Evolutionary conservation across 1,140 invertebrate species (phyloP).

Genomic region (Heliconius eleuchia): DNA sequence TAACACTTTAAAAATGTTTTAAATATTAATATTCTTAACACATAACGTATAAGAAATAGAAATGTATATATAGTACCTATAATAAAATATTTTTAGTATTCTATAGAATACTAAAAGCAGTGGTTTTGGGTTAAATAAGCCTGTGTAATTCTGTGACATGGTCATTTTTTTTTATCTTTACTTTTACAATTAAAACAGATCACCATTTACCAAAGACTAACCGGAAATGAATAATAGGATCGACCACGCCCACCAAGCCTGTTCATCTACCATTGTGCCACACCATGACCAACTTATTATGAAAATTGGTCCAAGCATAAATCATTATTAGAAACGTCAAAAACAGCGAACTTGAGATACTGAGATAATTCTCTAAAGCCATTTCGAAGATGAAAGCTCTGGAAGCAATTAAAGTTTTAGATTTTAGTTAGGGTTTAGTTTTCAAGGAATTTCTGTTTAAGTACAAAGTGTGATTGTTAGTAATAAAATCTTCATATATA

Average conservation of each 20-base stretch:
- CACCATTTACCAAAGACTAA: not conserved
- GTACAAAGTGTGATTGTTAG: constrained; percentile 1
- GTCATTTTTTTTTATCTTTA: not conserved
- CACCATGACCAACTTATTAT: constrained; percentile 13
- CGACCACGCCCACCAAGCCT: constrained; percentile 12
- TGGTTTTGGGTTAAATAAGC: no score
- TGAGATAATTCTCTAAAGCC: constrained; percentile 21
- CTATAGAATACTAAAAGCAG: no score
- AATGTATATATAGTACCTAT: no score
- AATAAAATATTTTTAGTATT: no score
- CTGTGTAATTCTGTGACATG: no score
- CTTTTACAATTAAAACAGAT: not conserved
- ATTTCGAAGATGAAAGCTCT: not conserved
- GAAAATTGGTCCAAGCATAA: constrained; percentile 27
- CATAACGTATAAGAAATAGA: no score
- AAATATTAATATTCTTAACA: no score
- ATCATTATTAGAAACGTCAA: constrained; percentile 33
- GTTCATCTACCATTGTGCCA: not conserved
- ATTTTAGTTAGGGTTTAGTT: constrained; percentile 4
- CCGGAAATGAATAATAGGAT: not conserved
- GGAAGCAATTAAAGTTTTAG: constrained; percentile 12
- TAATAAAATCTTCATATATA: no score
- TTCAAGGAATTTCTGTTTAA: not conserved
- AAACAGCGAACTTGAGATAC: constrained; percentile 25
- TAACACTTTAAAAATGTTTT: no score